A percentile compares a stretch with the other conserved stretches of the same genome.
Evolutionary conservation across 2,113 vertebrate species (phyloP).

Genomic region (Melanerpes formicivorus): DNA sequence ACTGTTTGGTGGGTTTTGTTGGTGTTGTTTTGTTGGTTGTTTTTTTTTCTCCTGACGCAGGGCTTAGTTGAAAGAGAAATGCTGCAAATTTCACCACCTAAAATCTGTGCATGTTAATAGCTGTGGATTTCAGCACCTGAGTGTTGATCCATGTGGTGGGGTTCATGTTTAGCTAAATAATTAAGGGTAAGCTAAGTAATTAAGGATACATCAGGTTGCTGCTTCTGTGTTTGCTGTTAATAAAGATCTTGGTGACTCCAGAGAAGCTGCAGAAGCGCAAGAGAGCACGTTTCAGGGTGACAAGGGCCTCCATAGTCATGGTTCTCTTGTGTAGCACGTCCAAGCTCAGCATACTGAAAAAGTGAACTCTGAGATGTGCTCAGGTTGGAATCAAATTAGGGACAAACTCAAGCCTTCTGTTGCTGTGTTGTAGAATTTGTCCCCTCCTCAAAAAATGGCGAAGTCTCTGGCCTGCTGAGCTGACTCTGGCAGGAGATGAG

Average conservation of each 20-base stretch:
- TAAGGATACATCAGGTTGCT: neutral
- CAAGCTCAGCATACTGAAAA: rapidly evolving
- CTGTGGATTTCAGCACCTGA: rapidly evolving
- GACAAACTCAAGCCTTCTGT: neutral
- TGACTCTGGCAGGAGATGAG: neutral
- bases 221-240: neutral
- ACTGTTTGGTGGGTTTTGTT: neutral
- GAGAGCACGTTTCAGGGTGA: neutral
- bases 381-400: neutral
- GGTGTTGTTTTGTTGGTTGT: no score
- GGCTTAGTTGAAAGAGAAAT: neutral
- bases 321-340: neutral
- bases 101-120: rapidly evolving
- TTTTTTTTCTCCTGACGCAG: neutral
- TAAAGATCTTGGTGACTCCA: neutral
- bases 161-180: neutral
- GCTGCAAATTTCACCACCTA: neutral
- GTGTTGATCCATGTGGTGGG: neutral
- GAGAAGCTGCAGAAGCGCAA: neutral
- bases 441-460: neutral
- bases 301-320: no score
- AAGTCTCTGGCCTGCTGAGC: neutral
- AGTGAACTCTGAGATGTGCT: neutral
- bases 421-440: neutral
- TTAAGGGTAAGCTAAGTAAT: neutral